Conservation (phyloP, 2,888 invertebrate species). For the Torymus aiolomorphi region DNA sequence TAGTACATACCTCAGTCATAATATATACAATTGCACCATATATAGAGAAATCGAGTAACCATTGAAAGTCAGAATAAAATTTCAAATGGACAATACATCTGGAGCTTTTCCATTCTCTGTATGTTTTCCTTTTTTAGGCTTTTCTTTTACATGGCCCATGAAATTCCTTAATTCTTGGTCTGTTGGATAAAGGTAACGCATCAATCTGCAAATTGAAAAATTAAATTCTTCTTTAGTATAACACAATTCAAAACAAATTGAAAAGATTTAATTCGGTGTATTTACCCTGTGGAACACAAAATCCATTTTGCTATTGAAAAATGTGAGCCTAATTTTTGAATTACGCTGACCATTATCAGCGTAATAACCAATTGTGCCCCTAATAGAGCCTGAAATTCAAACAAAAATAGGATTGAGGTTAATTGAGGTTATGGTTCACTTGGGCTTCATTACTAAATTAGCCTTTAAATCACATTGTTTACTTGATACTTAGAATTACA, state of each 20-base stretch:
- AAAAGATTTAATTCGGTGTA: conserved; percentile 28
- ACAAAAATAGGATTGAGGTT: conserved; percentile 38
- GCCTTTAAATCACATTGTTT: conserved; percentile 1
- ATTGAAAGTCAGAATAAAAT: conserved; percentile 95
- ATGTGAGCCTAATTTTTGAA: conserved; percentile 93
- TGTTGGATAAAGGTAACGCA: conserved; percentile 92
- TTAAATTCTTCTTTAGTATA: conserved; percentile 4
- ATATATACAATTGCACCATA: conserved; percentile 90
- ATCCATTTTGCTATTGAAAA: conserved; percentile 96
- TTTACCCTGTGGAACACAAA: conserved; percentile 87
- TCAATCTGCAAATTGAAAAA: conserved; percentile 76
- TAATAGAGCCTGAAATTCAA: conserved; percentile 86
- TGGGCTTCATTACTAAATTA: conserved; percentile 42
- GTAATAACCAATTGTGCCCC: conserved; percentile 97
- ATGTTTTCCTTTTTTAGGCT: conserved; percentile 78
- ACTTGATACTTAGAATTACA: neutral
- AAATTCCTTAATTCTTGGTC: conserved; percentile 84
- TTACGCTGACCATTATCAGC: conserved; percentile 94
- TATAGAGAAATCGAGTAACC: conserved; percentile 95
- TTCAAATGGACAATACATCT: conserved; percentile 90
- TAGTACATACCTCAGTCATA: conserved; percentile 86
- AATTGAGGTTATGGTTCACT: conserved; percentile 53
- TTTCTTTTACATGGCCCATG: conserved; percentile 87
- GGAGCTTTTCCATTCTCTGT: conserved; percentile 78
- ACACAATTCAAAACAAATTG: conserved; percentile 8